Conservation (phyloP, 2,113 vertebrate genomes). For the Oreocharis arfaki region DNA sequence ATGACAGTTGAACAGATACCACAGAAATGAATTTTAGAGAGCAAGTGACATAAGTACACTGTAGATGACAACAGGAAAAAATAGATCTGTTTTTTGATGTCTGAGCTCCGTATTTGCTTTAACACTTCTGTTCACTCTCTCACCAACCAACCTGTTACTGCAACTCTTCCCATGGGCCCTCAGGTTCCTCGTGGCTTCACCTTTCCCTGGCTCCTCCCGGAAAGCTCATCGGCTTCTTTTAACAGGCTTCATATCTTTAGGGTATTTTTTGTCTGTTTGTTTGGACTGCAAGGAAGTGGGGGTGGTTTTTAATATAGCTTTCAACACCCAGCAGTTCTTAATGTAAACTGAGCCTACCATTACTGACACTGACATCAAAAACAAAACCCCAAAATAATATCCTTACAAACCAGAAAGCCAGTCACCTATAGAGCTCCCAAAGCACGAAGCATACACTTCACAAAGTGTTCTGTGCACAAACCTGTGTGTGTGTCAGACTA, state of each 20-base stretch:
- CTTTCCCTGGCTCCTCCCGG: slow-evolving; percentile 41
- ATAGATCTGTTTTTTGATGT: neutral
- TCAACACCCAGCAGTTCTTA: neutral
- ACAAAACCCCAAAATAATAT: neutral
- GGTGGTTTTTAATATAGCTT: neutral
- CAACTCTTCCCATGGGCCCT: slow-evolving; percentile 52
- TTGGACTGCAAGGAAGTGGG: slow-evolving; percentile 54
- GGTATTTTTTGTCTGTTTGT: neutral
- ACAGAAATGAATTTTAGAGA: neutral
- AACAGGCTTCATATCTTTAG: slow-evolving; percentile 50
- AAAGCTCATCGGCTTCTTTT: slow-evolving; percentile 51
- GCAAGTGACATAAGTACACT: neutral
- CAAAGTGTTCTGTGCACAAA: neutral
- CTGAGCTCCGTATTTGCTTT: neutral
- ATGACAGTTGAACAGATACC: fast-evolving
- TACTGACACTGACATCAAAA: neutral
- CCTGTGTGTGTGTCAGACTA: neutral
- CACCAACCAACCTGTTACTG: slow-evolving; percentile 9
- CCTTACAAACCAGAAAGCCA: neutral
- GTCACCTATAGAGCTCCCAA: neutral
- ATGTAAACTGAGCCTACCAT: neutral
- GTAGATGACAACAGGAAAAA: neutral
- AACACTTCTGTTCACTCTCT: neutral
- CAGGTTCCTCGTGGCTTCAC: slow-evolving; percentile 10
- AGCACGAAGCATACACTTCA: neutral